phyloP scores from a whole-genome alignment of 2,888 invertebrate genomes.

The Hymenopus coronatus region DNA sequence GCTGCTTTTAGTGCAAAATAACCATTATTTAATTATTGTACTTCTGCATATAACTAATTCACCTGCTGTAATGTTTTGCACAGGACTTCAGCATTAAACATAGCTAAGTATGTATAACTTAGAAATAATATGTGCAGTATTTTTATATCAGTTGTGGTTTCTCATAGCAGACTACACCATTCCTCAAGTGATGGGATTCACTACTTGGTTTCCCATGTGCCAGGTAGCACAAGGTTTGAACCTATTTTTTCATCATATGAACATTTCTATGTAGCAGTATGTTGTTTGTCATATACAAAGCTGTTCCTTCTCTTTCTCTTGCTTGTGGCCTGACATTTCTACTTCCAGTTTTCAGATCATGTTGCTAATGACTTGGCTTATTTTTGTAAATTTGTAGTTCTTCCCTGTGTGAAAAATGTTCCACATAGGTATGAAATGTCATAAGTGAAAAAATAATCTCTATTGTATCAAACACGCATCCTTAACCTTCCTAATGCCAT shows the following conservation, averaged over 20 bases:
- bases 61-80: background rate
- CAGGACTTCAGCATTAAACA: background rate
- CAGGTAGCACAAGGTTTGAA: constrained; percentile 53
- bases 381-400: background rate
- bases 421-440: background rate
- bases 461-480: background rate
- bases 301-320: background rate
- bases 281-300: background rate
- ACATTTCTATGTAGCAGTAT: constrained; percentile 14
- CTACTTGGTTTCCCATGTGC: constrained; percentile 54
- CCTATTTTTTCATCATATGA: background rate
- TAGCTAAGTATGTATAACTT: background rate
- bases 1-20: background rate
- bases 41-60: background rate
- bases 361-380: background rate
- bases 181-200: constrained; percentile 49
- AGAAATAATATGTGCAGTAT: background rate
- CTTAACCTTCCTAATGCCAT: too few relatives aligned
- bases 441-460: background rate
- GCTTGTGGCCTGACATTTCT: background rate
- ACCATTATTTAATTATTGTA: background rate
- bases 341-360: background rate
- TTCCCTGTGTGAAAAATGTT: background rate
- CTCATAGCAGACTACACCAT: constrained; percentile 28
- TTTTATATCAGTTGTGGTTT: constrained; percentile 12